Evolutionary conservation across 2,888 invertebrate species (phyloP).

Genomic region (Acrobeloides nanus): DNA sequence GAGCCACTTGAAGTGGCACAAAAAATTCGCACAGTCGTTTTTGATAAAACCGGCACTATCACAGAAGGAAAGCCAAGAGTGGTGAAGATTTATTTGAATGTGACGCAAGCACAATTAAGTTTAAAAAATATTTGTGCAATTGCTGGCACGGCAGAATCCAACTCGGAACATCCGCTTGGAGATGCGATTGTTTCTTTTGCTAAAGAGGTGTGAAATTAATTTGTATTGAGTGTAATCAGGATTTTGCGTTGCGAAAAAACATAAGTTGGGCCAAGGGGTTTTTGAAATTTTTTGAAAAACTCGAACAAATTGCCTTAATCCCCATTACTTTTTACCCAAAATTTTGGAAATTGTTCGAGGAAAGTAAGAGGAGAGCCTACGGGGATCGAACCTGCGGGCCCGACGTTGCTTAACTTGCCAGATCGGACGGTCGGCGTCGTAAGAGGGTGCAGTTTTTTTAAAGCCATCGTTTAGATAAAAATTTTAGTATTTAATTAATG

Average conservation of each 20-base stretch:
- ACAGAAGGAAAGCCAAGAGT: conserved; percentile 80
- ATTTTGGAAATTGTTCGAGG: too few relatives aligned
- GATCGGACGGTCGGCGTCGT: too few relatives aligned
- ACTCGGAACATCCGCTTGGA: conserved; percentile 93
- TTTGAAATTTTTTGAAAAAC: too few relatives aligned
- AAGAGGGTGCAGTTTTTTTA: too few relatives aligned
- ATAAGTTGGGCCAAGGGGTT: background rate
- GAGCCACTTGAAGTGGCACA: conserved; percentile 94
- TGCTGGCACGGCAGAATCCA: conserved; percentile 80
- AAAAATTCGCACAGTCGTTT: conserved; percentile 82
- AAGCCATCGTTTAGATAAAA: too few relatives aligned
- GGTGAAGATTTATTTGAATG: conserved; percentile 67
- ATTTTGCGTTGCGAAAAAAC: background rate
- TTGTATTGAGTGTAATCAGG: too few relatives aligned
- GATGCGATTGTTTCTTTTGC: conserved; percentile 81
- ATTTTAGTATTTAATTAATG: conserved; percentile 30
- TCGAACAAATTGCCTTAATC: too few relatives aligned
- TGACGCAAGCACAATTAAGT: conserved; percentile 63
- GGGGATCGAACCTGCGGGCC: too few relatives aligned
- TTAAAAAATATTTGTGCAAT: conserved; percentile 58
- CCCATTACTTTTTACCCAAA: too few relatives aligned
- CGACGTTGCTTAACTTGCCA: too few relatives aligned
- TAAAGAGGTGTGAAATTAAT: too few relatives aligned
- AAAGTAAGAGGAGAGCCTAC: too few relatives aligned
- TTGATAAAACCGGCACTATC: conserved; percentile 97